Evolutionary conservation across 1,140 invertebrate genomes (phyloP).

Genomic region (Rhopalosiphum padi): DNA sequence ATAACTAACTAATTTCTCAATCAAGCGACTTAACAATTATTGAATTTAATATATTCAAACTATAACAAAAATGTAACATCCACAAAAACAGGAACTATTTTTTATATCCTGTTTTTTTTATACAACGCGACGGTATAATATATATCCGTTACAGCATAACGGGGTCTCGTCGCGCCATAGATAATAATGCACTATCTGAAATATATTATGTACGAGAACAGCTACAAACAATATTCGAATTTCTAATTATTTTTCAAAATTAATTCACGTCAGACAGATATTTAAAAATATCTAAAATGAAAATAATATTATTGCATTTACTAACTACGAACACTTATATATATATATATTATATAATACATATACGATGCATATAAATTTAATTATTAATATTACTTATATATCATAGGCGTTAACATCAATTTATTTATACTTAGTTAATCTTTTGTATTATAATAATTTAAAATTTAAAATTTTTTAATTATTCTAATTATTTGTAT

Average conservation of each 20-base stretch:
- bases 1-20: background rate
- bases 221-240: background rate
- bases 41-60: background rate
- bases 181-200: background rate
- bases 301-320: background rate
- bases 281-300: background rate
- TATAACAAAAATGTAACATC: background rate
- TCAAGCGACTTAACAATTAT: background rate
- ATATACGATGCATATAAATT: no score
- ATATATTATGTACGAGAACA: background rate
- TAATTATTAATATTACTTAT: no score
- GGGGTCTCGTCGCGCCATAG: background rate
- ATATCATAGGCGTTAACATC: background rate
- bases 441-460: background rate
- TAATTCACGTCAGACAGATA: background rate
- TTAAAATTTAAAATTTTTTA: background rate
- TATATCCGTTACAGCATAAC: background rate
- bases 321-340: background rate
- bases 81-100: constrained; percentile 3
- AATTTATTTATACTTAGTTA: background rate
- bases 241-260: background rate
- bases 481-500: no score
- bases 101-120: background rate
- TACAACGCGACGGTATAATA: background rate
- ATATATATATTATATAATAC: background rate